Evolutionary conservation across 2,797 vertebrate species (phyloP), one percentile per base, ranked within the genome.

Genomic region (Dryobates pubescens): DNA sequence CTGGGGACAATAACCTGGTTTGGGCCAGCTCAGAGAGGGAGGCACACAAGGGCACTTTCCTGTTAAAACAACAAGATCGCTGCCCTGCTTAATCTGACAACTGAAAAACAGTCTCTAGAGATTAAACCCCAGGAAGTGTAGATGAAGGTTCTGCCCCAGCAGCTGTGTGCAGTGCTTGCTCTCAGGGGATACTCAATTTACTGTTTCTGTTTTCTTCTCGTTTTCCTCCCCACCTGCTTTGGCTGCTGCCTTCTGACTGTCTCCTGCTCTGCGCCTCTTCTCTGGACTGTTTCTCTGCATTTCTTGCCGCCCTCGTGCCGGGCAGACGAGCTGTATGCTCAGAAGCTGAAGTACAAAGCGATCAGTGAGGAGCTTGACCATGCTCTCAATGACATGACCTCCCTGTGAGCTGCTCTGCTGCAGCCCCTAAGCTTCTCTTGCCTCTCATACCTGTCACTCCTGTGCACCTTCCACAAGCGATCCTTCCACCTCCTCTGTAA

Each of bases 321-420:
- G 96, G 51, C 96, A 99, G 99, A 99, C 10, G 98, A 99, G 97
- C 97, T 99, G 47, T 99, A 99, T 11, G 98, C 98, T 97, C 98
- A 99, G 98, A 99, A 99, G 98, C 98, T 99, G 96, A 99, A 99
- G 98, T 98, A 99, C 98, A 99, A 99, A 96, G 98, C 98, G 56
- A 98, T 99, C 98, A 99, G 98, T 9, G 98, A 99, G 97, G 98
- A 99, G 98, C 98, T 99, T 92, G 99, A 98, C 98, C 99, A 98
- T 97, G 98, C 99, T 61, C 98, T 99, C 96, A 99, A 98, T 96
- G 98, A 99, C 94, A 98, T 98, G 98, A 99, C 98, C 79, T 99
- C 99, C 75, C 95, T 99, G 97, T 99, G 98, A 98, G 93, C 27
- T 36, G 80, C 8, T 2, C 76, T 22, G 5, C 73, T 47, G 18